Base-by-base conservation (phyloP, 2,113 vertebrate genomes). In the Perca fluviatilis region DNA sequence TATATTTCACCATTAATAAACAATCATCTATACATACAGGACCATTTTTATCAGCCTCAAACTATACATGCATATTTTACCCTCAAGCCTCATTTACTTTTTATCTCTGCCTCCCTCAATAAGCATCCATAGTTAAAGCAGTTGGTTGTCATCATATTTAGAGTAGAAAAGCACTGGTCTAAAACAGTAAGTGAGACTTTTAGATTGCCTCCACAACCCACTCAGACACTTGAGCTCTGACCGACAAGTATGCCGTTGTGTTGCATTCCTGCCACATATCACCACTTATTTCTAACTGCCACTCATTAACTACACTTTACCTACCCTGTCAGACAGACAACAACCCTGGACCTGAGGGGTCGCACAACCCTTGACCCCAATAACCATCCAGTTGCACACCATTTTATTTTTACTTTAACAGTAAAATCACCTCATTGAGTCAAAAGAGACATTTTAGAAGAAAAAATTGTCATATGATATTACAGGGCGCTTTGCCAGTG, bases 261-360 rank as follows among this genome's bases (percentile, higher is more conserved):
- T 30, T 84, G 72, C 81, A 84, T 86, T 90, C 74, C 71, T 80
- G 72, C 25, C 65, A 77, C 83, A 86, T 75, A 78, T 91, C 79
- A 67, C 30, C 46, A 62, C 84, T 85, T 79, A 68, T 85, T 83
- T 75, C 64, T 77, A 86, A 77, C 67, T 74, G 85, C 63, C 49
- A 83, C 74, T 86, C 75, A 89, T 87, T 81, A 85, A 90, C 65
- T 21, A 27, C 13, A 6, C 66, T 79, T 85, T 83, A 88, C 58
- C 76, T 86, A 73, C 64, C 82, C 47, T n/a, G 1, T 80, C 70
- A 87, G 77, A 81, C 84, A 89, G 56, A 72, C 65, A 81, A 43
- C 83, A 82, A 72, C 65, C 66, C 76, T n/a, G 36, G 16, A 84
- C 67, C 79, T 75, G 49, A 76, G 54, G 81, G 84, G 77, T 82